These are phyloP conservation scores for Ovis aries DNA, from an alignment of 2,113 vertebrate genomes.

Conservation along the genomic window ARS-UI_Ramb_v3.0 NC_056060.1:99780001-99780500, in stretches of 20 bases:
- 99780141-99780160: background rate
- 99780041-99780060: background rate
- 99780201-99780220: background rate
- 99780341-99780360: background rate
- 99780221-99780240: background rate
- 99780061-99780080: background rate
- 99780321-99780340: background rate
- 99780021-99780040: background rate
- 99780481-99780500: background rate
- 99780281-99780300: background rate
- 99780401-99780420: background rate
- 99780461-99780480: background rate
- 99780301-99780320: background rate
- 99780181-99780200: background rate
- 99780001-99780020: background rate
- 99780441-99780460: background rate
- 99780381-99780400: background rate
- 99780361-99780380: background rate
- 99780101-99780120: background rate
- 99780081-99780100: background rate
- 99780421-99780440: background rate
- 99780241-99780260: background rate
- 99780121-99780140: background rate
- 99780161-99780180: too few relatives aligned
- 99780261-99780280: background rate